Evolutionary conservation across 2,797 vertebrate species (phyloP), one percentile per base, ranked within the genome.

Genomic region (Eospalax fontanierii): DNA sequence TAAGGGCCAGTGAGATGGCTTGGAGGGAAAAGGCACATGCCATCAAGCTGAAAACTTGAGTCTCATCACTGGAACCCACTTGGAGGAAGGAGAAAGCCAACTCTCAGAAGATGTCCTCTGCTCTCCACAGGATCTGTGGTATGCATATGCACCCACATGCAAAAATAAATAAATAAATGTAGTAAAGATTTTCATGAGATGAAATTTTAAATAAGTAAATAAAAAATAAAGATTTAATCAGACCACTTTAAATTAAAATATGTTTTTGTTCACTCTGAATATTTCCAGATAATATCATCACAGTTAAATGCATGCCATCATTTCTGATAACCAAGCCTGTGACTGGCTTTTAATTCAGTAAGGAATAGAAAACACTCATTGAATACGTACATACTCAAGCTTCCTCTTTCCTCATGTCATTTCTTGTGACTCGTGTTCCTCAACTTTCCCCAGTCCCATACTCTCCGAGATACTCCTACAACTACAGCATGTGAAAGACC

Each of bases 201-300:
- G n/a, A n/a, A n/a, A n/a, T n/a, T n/a, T n/a, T n/a, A n/a, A n/a
- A 40, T 79, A 83, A 92, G 80, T 87, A 22, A 4, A 40, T 43
- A 30, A 84, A 38, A 15, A 33, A 57, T 88, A 85, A 80, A 73
- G n/a, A 83, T 74, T 81, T 87, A 61, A 76, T 88, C 33, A 59
- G 12, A 71, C 14, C 22, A 54, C 11, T 76, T 92, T 65, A 80
- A 57, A 83, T 87, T 94, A 79, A 76, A 57, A 70, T 75, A 65
- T 65, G 35, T 43, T 24, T 24, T 63, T 84, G 30, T 66, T 74
- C 40, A 74, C 40, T 68, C 54, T 5, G 40, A 43, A 92, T 43
- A 22, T 87, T 90, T 88, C 78, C 87, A 90, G 35, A 61, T 80
- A 59, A 78, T 46, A 83, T 33, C 50, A 81, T 75, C 35, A 35